Evolutionary conservation across 2,113 vertebrate genomes (phyloP).

Genomic region (Petrocephalus microphthalmus): DNA sequence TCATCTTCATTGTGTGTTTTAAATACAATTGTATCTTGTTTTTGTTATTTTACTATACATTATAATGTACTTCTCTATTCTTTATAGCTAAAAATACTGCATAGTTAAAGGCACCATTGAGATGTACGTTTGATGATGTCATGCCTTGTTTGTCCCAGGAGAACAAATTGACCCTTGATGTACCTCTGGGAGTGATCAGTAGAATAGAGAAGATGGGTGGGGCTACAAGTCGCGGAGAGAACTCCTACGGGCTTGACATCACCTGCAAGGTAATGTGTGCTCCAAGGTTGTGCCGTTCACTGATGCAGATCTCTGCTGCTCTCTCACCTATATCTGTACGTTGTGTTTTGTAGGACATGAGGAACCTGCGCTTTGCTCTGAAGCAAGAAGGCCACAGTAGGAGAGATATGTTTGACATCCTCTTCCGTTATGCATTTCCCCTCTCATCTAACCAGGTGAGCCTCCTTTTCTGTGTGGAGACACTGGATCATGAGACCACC

Average conservation of each 20-base stretch:
- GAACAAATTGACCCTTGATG: conserved; percentile 67
- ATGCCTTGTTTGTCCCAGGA: conserved; percentile 60
- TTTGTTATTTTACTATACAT: neutral
- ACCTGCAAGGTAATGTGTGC: conserved; percentile 83
- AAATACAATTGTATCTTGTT: neutral
- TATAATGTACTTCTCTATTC: neutral
- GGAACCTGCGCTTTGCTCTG: conserved; percentile 90
- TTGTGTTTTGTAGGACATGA: conserved; percentile 77
- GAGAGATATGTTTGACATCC: conserved; percentile 89
- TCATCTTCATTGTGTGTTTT: neutral
- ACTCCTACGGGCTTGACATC: conserved; percentile 94
- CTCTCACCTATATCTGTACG: neutral
- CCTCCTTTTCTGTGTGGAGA: neutral
- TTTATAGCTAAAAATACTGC: neutral
- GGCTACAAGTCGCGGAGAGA: conserved; percentile 91
- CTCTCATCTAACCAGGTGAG: conserved; percentile 81
- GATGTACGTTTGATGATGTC: neutral
- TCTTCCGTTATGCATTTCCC: conserved; percentile 86
- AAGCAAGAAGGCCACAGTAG: conserved; percentile 98
- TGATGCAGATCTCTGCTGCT: neutral
- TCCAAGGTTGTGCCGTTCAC: neutral
- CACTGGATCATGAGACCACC: neutral
- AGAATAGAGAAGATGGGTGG: conserved; percentile 98
- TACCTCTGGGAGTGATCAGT: conserved; percentile 85
- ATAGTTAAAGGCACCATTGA: neutral